phyloP scores from a whole-genome alignment of 2,113 vertebrate genomes.

The Rhombomys opimus region DNA sequence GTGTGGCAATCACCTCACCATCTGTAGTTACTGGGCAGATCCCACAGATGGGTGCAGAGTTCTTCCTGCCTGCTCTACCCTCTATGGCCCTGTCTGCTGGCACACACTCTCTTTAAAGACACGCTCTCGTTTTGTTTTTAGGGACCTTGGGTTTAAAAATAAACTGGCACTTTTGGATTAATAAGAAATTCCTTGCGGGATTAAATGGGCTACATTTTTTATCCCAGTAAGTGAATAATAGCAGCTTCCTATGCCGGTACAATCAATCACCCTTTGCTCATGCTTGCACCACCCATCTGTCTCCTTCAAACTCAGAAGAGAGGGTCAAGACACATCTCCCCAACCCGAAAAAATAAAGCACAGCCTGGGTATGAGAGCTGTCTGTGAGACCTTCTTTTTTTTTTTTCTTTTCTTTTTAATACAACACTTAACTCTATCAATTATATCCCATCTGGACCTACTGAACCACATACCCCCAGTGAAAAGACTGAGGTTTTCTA shows the following conservation, averaged over 20 bases:
- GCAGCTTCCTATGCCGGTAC: not conserved
- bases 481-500: not conserved
- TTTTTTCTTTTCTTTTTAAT: not conserved
- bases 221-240: not conserved
- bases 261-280: not conserved
- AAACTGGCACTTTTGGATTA: constrained; percentile 61
- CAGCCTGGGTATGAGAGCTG: not conserved
- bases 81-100: not conserved
- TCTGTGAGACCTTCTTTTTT: not conserved
- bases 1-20: no score
- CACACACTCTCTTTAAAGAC: constrained; percentile 33
- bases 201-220: constrained; percentile 27
- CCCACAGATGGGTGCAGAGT: not conserved
- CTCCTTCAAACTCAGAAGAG: not conserved
- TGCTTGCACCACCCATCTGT: not conserved
- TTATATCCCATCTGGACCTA: not conserved
- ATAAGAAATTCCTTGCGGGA: constrained; percentile 63
- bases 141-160: constrained; percentile 71
- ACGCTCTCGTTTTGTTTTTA: constrained; percentile 59
- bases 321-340: not conserved
- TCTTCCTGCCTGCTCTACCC: not conserved
- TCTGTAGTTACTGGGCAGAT: not conserved
- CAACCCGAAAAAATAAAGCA: not conserved
- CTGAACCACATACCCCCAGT: not conserved
- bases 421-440: not conserved